Conservation (phyloP, 2,888 invertebrate species). For the Pyrrhia umbra region DNA sequence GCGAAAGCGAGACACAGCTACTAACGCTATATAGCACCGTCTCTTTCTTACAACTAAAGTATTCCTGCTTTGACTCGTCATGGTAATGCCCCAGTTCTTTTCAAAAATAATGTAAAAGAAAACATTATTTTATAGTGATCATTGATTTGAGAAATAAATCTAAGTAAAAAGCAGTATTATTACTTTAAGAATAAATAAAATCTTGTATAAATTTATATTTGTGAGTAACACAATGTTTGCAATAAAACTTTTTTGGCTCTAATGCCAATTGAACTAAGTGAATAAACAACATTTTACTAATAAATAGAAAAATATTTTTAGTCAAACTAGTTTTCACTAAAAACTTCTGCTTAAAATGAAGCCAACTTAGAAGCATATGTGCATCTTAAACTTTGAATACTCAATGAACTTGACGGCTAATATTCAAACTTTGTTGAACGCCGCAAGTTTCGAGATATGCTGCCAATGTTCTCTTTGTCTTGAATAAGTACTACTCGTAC, state of each 20-base stretch:
- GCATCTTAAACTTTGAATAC: slow-evolving; percentile 47
- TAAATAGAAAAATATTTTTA: slow-evolving; percentile 22
- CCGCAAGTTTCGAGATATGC: slow-evolving; percentile 35
- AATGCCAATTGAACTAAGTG: slow-evolving; percentile 29
- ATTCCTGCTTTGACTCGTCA: too few species aligned
- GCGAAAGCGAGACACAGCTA: too few species aligned
- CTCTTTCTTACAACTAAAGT: too few species aligned
- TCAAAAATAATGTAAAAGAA: too few species aligned
- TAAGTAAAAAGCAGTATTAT: too few species aligned
- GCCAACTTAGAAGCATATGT: slow-evolving; percentile 48
- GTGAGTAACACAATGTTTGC: slow-evolving; percentile 1
- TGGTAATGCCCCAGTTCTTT: too few species aligned
- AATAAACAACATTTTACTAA: not conserved
- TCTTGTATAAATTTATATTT: not conserved
- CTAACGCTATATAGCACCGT: too few species aligned
- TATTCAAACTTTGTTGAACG: slow-evolving; percentile 44
- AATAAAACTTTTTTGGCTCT: not conserved
- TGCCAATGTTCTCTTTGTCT: slow-evolving; percentile 29
- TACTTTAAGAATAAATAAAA: not conserved
- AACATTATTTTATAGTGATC: too few species aligned
- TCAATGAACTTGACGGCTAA: slow-evolving; percentile 42
- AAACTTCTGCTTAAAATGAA: slow-evolving; percentile 32
- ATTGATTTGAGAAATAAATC: too few species aligned
- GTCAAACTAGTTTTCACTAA: slow-evolving; percentile 10
- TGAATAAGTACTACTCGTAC: slow-evolving; percentile 25